Percentiles rank a stretch among this genome's conserved stretches.
Evolutionary conservation across 1,140 invertebrate genomes (phyloP).

Genomic region (Zaprionus ornatus): DNA sequence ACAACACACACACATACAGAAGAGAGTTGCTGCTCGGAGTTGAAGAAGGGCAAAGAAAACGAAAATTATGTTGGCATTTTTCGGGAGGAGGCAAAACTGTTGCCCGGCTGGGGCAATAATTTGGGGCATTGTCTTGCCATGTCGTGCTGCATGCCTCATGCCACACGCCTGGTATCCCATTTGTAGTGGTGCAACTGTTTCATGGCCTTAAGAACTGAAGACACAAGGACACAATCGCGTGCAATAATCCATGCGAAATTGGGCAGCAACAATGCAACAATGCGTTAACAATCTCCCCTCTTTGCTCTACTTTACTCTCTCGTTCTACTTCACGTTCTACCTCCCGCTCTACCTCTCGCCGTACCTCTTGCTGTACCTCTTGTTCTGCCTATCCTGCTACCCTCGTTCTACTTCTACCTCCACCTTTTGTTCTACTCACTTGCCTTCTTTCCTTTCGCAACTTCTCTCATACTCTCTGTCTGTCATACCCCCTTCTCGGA

Average conservation of each 20-base stretch:
- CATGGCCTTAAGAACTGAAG: constrained; percentile 49
- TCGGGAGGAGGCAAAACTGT: neutral
- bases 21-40: neutral
- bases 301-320: neutral
- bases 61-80: constrained; percentile 30
- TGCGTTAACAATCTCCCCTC: neutral
- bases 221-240: constrained; percentile 43
- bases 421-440: too few relatives aligned
- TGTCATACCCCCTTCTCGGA: too few relatives aligned
- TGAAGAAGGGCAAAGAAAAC: neutral
- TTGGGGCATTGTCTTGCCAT: constrained; percentile 27
- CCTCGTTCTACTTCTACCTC: too few relatives aligned
- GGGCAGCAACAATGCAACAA: constrained; percentile 27
- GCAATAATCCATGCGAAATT: constrained; percentile 28
- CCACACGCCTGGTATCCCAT: neutral
- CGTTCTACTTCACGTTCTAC: neutral
- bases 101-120: constrained; percentile 18
- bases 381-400: too few relatives aligned
- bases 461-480: too few relatives aligned
- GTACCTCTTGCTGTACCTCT: too few relatives aligned
- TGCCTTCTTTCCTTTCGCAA: too few relatives aligned
- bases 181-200: constrained; percentile 6
- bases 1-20: neutral
- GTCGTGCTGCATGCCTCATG: constrained; percentile 2
- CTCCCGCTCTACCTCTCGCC: too few relatives aligned